Conservation (phyloP, 2,888 invertebrate species). For the Dicyrtomina minuta region DNA sequence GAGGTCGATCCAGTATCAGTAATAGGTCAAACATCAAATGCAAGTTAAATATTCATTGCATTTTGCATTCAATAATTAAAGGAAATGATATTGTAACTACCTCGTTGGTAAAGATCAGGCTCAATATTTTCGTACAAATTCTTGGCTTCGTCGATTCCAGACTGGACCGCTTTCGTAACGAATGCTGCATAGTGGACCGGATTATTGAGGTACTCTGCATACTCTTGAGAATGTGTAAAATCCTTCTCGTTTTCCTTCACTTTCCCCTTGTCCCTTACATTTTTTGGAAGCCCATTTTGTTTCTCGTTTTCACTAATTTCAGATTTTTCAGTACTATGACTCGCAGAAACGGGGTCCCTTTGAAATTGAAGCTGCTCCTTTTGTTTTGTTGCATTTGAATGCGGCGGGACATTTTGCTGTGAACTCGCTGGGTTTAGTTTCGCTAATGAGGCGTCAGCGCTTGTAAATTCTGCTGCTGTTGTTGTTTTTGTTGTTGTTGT, state of each 20-base stretch:
- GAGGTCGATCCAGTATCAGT: background rate
- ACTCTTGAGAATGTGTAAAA: too few relatives aligned
- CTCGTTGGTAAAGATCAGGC: constrained; percentile 65
- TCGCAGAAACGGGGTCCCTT: too few relatives aligned
- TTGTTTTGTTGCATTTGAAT: too few relatives aligned
- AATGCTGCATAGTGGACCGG: constrained; percentile 56
- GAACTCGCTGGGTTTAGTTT: too few relatives aligned
- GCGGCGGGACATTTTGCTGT: too few relatives aligned
- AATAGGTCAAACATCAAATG: background rate
- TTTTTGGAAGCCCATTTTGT: background rate
- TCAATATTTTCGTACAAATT: constrained; percentile 65
- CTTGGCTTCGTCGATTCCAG: constrained; percentile 68
- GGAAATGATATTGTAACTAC: constrained; percentile 55
- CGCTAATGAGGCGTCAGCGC: too few relatives aligned
- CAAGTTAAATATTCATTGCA: background rate
- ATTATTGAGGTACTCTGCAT: background rate
- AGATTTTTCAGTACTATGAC: too few relatives aligned
- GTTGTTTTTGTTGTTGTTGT: too few relatives aligned
- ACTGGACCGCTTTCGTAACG: constrained; percentile 67
- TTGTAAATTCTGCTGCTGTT: background rate
- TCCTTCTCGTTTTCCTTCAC: background rate
- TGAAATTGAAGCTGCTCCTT: too few relatives aligned
- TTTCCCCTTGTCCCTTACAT: background rate
- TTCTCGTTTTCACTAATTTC: background rate
- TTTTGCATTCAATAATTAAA: background rate